phyloP scores from a whole-genome alignment of 2,888 invertebrate genomes.

The Drosophila quasianomalipes region DNA sequence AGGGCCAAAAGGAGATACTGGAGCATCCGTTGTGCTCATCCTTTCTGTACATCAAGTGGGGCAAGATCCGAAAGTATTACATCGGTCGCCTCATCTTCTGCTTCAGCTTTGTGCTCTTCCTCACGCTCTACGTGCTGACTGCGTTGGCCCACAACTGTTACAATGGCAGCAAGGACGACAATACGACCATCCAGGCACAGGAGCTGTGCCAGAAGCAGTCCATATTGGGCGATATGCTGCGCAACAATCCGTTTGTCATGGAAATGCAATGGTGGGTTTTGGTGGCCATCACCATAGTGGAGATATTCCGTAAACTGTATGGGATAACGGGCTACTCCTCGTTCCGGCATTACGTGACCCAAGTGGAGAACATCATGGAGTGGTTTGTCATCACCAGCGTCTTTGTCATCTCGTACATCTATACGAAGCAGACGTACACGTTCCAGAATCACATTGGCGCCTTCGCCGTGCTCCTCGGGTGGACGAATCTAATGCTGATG shows the following conservation, averaged over 20 bases:
- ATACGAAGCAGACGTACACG: constrained; percentile 91
- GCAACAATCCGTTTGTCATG: constrained; percentile 91
- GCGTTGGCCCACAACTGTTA: constrained; percentile 94
- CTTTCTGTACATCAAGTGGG: constrained; percentile 95
- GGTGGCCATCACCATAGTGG: constrained; percentile 91
- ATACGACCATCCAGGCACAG: constrained; percentile 90
- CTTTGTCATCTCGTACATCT: constrained; percentile 93
- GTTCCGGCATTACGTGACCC: constrained; percentile 92
- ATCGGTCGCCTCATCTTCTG: constrained; percentile 92
- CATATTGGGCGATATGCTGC: constrained; percentile 90
- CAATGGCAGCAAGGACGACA: constrained; percentile 92
- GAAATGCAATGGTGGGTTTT: constrained; percentile 94
- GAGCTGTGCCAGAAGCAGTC: constrained; percentile 92
- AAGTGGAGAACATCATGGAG: constrained; percentile 94
- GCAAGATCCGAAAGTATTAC: constrained; percentile 95
- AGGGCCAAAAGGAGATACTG: constrained; percentile 94
- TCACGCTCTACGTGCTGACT: constrained; percentile 93
- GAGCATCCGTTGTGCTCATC: constrained; percentile 95
- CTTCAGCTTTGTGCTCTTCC: constrained; percentile 91
- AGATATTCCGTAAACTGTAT: constrained; percentile 92
- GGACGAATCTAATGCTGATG: constrained; percentile 96
- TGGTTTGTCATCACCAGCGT: constrained; percentile 95
- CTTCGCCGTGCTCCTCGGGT: constrained; percentile 93
- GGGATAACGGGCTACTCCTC: constrained; percentile 93
- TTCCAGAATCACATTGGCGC: constrained; percentile 96